Conservation (phyloP, 2,888 invertebrate genomes). For the Drosophila mayaguana region DNA sequence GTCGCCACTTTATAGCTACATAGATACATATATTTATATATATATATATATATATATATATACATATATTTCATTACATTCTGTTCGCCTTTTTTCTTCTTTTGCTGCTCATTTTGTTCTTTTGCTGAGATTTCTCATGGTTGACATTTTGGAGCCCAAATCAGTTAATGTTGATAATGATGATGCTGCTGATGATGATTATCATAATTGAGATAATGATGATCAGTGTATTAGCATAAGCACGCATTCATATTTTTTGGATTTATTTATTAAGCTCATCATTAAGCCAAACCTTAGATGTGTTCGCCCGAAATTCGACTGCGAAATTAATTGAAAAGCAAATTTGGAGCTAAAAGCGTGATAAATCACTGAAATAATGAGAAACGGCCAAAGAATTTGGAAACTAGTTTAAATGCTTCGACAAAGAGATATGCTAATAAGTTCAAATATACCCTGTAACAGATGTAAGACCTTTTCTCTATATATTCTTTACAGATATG, state of each 20-base stretch:
- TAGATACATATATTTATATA: background rate
- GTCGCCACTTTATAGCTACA: constrained; percentile 41
- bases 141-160: constrained; percentile 48
- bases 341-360: constrained; percentile 34
- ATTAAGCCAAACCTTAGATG: constrained; percentile 49
- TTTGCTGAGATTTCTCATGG: constrained; percentile 46
- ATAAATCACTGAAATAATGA: constrained; percentile 14
- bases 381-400: background rate
- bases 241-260: constrained; percentile 16
- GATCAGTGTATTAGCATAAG: constrained; percentile 38
- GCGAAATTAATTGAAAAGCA: constrained; percentile 41
- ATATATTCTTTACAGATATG: background rate
- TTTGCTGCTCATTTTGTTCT: constrained; percentile 21
- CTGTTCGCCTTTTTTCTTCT: constrained; percentile 18
- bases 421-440: background rate
- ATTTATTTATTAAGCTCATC: constrained; percentile 16
- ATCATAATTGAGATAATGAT: constrained; percentile 10
- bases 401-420: background rate
- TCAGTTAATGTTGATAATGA: constrained; percentile 1
- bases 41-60: background rate
- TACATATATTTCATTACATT: constrained; percentile 36
- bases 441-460: background rate
- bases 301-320: constrained; percentile 14
- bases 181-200: constrained; percentile 10
- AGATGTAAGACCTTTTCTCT: background rate